These are phyloP conservation scores for Threskiornis aethiopicus DNA, from an alignment of 2,797 vertebrate species.

Conservation along the genomic window DNA sequence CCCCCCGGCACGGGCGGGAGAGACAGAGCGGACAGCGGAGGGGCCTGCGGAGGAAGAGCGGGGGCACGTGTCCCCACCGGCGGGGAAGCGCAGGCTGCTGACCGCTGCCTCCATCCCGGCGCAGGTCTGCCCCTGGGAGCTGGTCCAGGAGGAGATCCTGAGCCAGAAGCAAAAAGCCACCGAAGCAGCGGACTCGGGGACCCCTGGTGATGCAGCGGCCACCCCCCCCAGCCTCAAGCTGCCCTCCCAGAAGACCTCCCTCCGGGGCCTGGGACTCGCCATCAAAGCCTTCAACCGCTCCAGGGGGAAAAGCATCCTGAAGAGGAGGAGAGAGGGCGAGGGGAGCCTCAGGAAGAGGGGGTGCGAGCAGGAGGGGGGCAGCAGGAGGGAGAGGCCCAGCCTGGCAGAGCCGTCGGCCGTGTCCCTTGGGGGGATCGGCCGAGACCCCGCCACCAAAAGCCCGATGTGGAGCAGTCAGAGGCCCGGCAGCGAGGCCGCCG, in stretches of 20 bases:
- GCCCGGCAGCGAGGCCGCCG: neutral
- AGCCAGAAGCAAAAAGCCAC: neutral
- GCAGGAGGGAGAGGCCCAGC: slow-evolving; percentile 17
- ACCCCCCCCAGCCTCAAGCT: slow-evolving; percentile 63
- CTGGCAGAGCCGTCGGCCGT: rapidly evolving
- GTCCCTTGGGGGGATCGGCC: neutral
- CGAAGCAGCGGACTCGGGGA: neutral
- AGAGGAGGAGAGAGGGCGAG: slow-evolving; percentile 46
- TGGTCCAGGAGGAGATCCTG: slow-evolving; percentile 22
- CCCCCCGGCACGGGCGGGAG: rapidly evolving
- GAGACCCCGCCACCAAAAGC: neutral
- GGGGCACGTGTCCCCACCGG: rapidly evolving
- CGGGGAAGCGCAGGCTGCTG: neutral
- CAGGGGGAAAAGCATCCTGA: slow-evolving; percentile 53
- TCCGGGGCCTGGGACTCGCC: slow-evolving; percentile 78
- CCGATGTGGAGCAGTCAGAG: neutral
- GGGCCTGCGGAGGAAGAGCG: rapidly evolving
- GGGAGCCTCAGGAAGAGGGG: slow-evolving; percentile 59
- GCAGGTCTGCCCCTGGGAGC: slow-evolving; percentile 50
- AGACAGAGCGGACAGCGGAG: neutral
- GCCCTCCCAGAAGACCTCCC: slow-evolving; percentile 67
- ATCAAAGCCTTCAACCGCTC: slow-evolving; percentile 79
- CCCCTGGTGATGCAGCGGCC: neutral
- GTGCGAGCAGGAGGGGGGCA: neutral
- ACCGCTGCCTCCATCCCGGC: neutral